Evolutionary conservation across 2,113 vertebrate genomes (phyloP).

Genomic region (Elephas maximus): DNA sequence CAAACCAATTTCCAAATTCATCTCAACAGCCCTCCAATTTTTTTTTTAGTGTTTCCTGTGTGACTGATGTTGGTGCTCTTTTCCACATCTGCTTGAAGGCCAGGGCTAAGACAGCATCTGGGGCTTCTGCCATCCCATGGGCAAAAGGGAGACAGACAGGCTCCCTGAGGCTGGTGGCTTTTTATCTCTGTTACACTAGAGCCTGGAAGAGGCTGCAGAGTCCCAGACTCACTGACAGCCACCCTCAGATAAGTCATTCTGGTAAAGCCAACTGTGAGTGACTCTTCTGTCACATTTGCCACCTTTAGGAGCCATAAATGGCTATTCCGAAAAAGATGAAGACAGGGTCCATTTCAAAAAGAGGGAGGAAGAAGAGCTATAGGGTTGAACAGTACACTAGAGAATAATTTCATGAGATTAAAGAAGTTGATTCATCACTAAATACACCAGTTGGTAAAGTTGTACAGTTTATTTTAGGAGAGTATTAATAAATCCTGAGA

Average conservation of each 20-base stretch:
- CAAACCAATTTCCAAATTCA: conserved; percentile 61
- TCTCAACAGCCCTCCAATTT: background rate
- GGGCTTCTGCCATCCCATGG: background rate
- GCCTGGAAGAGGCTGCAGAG: background rate
- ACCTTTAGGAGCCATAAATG: conserved; percentile 44
- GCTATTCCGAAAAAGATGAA: conserved; percentile 59
- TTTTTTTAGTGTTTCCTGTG: background rate
- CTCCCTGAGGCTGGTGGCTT: background rate
- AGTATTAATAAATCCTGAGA: conserved; percentile 66
- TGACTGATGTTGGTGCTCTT: background rate
- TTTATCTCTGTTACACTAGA: background rate
- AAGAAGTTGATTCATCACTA: conserved; percentile 70
- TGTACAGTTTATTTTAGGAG: conserved; percentile 55
- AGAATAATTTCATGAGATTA: conserved; percentile 75
- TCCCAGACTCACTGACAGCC: background rate
- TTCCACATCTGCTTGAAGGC: background rate
- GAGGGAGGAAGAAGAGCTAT: conserved; percentile 52
- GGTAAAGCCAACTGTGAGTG: conserved; percentile 33
- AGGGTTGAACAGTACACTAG: conserved; percentile 54
- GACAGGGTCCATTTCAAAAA: conserved; percentile 43
- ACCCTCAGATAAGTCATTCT: background rate
- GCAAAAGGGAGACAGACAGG: background rate
- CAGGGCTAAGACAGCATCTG: background rate
- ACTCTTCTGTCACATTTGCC: conserved; percentile 38
- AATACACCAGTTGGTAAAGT: conserved; percentile 48